These are phyloP conservation scores for Brachypterus glaber DNA, from an alignment of 2,888 invertebrate genomes.

Conservation along the genomic window DNA sequence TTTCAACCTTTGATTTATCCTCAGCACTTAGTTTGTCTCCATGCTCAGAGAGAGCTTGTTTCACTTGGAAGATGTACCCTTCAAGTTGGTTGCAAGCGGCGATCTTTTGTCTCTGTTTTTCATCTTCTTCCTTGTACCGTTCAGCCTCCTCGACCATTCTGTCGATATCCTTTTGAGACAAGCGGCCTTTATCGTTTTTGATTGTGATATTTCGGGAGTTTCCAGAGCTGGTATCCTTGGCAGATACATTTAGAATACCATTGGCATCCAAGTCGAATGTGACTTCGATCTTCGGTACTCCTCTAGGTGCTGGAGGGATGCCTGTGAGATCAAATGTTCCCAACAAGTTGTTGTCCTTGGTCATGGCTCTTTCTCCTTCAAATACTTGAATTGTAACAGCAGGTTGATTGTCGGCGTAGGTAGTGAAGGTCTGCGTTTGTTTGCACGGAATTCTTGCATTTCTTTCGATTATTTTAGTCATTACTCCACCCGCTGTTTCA, in stretches of 20 bases:
- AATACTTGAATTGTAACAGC: constrained; percentile 51
- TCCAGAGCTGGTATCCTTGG: constrained; percentile 51
- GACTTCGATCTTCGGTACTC: constrained; percentile 59
- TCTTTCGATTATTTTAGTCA: constrained; percentile 53
- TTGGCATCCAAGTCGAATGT: constrained; percentile 68
- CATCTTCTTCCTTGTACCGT: constrained; percentile 59
- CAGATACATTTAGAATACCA: constrained; percentile 54
- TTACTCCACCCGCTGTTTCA: constrained; percentile 72
- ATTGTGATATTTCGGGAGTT: constrained; percentile 68
- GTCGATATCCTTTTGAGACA: constrained; percentile 70
- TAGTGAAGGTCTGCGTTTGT: constrained; percentile 49
- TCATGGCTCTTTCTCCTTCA: constrained; percentile 71
- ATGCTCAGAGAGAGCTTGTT: constrained; percentile 55
- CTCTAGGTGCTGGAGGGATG: constrained; percentile 60
- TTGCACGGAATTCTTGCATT: constrained; percentile 48
- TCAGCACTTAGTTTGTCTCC: constrained; percentile 52
- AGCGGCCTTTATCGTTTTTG: constrained; percentile 68
- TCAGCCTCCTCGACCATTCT: constrained; percentile 65
- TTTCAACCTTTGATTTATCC: constrained; percentile 51
- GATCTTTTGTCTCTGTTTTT: constrained; percentile 56
- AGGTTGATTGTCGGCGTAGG: constrained; percentile 58
- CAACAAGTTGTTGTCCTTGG: constrained; percentile 66
- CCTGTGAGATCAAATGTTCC: constrained; percentile 58
- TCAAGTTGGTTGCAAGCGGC: constrained; percentile 63
- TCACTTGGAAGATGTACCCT: constrained; percentile 57